Percentiles rank a stretch among this genome's conserved stretches.
Evolutionary conservation across 2,888 invertebrate species (phyloP).

Genomic region (Polia nebulosa): DNA sequence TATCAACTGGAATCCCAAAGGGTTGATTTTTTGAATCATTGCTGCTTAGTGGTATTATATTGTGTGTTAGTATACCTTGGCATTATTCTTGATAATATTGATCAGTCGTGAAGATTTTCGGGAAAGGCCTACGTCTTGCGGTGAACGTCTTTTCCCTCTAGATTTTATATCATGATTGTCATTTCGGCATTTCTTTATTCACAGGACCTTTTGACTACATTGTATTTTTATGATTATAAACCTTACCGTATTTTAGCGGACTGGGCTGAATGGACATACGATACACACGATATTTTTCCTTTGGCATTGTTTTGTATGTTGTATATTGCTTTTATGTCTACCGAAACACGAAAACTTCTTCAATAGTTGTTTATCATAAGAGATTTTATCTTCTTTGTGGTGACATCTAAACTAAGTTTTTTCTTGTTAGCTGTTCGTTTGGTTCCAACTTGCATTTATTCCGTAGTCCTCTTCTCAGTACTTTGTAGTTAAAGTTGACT

Average conservation of each 20-base stretch:
- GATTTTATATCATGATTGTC: neutral
- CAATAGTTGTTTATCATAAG: slow-evolving; percentile 8
- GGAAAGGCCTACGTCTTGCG: neutral
- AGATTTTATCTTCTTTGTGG: slow-evolving; percentile 21
- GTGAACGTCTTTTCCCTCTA: neutral
- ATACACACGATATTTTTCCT: slow-evolving; percentile 72
- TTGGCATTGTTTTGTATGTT: slow-evolving; percentile 54
- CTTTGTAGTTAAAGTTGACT: slow-evolving; percentile 4
- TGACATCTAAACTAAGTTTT: neutral
- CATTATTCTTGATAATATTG: slow-evolving; percentile 13
- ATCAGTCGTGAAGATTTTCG: neutral
- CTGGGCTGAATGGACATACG: slow-evolving; percentile 87
- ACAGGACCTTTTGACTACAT: slow-evolving; percentile 80
- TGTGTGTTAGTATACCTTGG: too few relatives aligned
- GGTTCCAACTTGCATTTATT: slow-evolving; percentile 6
- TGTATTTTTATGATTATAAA: slow-evolving; percentile 64
- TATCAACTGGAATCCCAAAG: neutral
- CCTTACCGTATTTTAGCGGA: slow-evolving; percentile 85
- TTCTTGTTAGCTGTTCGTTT: slow-evolving; percentile 1
- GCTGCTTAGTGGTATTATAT: neutral
- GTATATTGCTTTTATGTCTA: slow-evolving; percentile 38
- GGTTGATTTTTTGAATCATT: neutral
- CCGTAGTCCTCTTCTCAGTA: slow-evolving; percentile 4
- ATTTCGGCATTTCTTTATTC: slow-evolving; percentile 70
- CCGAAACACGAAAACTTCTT: slow-evolving; percentile 46